phyloP scores from a whole-genome alignment of 2,888 invertebrate species.

The Lydus trimaculatus region DNA sequence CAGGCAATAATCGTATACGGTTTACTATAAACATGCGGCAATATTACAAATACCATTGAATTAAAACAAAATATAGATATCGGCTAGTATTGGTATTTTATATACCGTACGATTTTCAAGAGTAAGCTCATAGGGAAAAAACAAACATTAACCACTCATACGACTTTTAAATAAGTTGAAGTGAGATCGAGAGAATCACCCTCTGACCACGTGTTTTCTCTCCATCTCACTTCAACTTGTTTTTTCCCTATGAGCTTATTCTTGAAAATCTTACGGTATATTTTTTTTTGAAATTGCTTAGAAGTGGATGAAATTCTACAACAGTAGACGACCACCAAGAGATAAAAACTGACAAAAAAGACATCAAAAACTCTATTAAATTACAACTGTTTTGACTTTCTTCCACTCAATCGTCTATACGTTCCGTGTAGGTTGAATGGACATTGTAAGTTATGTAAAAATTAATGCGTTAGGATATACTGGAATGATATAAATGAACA shows the following conservation, averaged over 20 bases:
- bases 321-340: background rate
- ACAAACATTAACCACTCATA: too few relatives aligned
- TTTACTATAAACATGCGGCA: background rate
- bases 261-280: too few relatives aligned
- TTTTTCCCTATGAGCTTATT: too few relatives aligned
- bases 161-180: too few relatives aligned
- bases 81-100: background rate
- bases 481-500: conserved; percentile 30
- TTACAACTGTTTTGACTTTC: conserved; percentile 15
- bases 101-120: too few relatives aligned
- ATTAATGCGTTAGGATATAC: conserved; percentile 26
- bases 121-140: too few relatives aligned
- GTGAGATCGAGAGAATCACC: too few relatives aligned
- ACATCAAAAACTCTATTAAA: conserved; percentile 24
- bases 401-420: background rate
- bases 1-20: conserved; percentile 20
- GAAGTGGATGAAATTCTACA: background rate
- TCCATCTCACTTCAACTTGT: too few relatives aligned
- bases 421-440: conserved; percentile 19
- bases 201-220: too few relatives aligned
- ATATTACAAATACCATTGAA: background rate
- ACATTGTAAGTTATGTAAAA: conserved; percentile 25
- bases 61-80: background rate
- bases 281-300: too few relatives aligned
- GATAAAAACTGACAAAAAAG: background rate